Percentiles rank a stretch among this genome's conserved stretches.
Evolutionary conservation across 37 sponge, comb jelly and placozoan species (phyloP).

Genomic region (Mnemiopsis leidyi): DNA sequence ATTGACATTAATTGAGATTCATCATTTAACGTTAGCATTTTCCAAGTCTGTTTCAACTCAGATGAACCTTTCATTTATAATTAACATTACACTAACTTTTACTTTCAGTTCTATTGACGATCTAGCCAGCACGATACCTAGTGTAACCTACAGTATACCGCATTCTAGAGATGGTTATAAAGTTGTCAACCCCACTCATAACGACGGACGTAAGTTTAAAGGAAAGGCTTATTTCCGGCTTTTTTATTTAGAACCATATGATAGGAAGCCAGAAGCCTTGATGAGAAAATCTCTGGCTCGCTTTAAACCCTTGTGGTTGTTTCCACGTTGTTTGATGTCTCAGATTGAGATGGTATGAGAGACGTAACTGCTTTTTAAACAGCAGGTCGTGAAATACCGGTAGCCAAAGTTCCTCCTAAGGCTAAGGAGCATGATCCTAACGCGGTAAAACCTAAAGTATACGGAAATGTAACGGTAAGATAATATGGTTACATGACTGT

Average conservation of each 20-base stretch:
- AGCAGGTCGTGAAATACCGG: slow-evolving; percentile 26
- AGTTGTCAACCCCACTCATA: slow-evolving; percentile 47
- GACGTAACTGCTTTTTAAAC: no score
- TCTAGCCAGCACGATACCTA: slow-evolving; percentile 52
- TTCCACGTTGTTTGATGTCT: no score
- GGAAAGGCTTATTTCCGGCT: no score
- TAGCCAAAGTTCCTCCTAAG: slow-evolving; percentile 49
- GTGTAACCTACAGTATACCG: slow-evolving; percentile 60
- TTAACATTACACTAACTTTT: background rate
- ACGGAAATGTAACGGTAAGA: slow-evolving; percentile 39
- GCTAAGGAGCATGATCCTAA: slow-evolving; percentile 63
- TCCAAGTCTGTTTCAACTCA: no score
- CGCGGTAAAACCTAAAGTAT: slow-evolving; percentile 53
- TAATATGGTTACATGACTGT: background rate
- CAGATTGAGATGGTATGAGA: no score
- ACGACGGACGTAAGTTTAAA: slow-evolving; percentile 37
- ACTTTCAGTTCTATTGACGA: slow-evolving; percentile 48
- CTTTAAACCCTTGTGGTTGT: no score
- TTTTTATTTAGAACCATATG: no score
- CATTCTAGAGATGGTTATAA: slow-evolving; percentile 52
- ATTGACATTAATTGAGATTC: no score
- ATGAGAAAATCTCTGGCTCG: no score
- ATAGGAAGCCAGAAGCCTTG: no score
- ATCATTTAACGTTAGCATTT: no score
- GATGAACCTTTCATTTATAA: background rate